phyloP scores from a whole-genome alignment of 2,113 vertebrate species.

The Sphyrna mokarran region DNA sequence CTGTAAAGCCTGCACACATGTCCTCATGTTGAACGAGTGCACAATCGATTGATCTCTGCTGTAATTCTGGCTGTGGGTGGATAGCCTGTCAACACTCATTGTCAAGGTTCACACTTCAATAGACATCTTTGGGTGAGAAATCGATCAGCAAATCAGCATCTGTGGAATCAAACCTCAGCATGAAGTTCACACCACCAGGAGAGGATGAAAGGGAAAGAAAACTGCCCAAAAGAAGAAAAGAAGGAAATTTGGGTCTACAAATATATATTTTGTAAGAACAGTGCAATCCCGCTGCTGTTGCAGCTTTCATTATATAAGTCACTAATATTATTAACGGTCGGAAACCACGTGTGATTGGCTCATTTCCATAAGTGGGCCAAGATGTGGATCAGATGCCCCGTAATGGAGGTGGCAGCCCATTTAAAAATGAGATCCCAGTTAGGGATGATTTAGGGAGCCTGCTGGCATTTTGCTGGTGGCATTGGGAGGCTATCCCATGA shows the following conservation, averaged over 20 bases:
- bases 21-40: not conserved
- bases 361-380: not conserved
- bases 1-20: not conserved
- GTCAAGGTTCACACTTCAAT: not conserved
- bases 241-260: not conserved
- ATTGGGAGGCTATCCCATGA: too few relatives aligned
- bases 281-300: not conserved
- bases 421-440: too few relatives aligned
- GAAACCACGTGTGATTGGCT: not conserved
- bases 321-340: not conserved
- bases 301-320: not conserved
- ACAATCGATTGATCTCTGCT: not conserved
- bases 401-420: too few relatives aligned
- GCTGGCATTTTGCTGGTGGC: too few relatives aligned
- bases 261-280: not conserved
- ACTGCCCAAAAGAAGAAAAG: not conserved
- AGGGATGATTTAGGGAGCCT: too few relatives aligned
- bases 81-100: constrained; percentile 12
- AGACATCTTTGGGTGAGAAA: not conserved
- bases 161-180: not conserved
- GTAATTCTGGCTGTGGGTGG: not conserved
- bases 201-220: not conserved
- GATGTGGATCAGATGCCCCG: not conserved
- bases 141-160: not conserved
- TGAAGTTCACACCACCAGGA: not conserved